Evolutionary conservation across 2,113 vertebrate species (phyloP).

Genomic region (Eonycteris spelaea): DNA sequence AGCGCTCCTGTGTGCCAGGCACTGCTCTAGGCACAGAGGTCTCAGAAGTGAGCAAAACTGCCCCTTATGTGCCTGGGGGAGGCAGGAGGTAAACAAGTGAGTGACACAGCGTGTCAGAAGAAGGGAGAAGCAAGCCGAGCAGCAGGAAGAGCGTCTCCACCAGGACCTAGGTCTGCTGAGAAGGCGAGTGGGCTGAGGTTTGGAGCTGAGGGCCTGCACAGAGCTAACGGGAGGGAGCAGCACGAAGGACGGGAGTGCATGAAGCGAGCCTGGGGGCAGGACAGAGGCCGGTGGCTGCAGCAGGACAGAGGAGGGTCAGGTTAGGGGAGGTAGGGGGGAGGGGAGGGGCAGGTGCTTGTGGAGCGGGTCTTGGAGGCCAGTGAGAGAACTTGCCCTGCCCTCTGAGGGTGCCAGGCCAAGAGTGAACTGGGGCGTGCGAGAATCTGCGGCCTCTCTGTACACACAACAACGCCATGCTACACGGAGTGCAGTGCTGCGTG

Average conservation of each 20-base stretch:
- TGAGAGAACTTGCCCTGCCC: background rate
- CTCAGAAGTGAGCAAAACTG: background rate
- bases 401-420: background rate
- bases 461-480: too few relatives aligned
- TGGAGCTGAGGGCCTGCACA: background rate
- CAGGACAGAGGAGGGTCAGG: background rate
- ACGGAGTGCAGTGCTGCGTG: too few relatives aligned
- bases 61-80: too few relatives aligned
- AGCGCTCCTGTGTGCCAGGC: background rate
- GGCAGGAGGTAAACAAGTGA: background rate
- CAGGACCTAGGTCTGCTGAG: background rate
- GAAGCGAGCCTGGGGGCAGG: background rate
- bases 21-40: background rate
- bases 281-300: background rate
- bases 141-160: background rate
- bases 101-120: too few relatives aligned
- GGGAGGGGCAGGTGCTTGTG: rapidly evolving
- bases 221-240: background rate
- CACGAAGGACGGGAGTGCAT: too few relatives aligned
- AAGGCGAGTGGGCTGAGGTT: background rate
- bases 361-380: background rate
- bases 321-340: rapidly evolving
- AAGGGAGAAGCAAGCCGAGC: background rate
- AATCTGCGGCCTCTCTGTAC: background rate
- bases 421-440: background rate